Evolutionary conservation across 2,113 vertebrate genomes (phyloP).

Genomic region (Pedionomus torquatus): DNA sequence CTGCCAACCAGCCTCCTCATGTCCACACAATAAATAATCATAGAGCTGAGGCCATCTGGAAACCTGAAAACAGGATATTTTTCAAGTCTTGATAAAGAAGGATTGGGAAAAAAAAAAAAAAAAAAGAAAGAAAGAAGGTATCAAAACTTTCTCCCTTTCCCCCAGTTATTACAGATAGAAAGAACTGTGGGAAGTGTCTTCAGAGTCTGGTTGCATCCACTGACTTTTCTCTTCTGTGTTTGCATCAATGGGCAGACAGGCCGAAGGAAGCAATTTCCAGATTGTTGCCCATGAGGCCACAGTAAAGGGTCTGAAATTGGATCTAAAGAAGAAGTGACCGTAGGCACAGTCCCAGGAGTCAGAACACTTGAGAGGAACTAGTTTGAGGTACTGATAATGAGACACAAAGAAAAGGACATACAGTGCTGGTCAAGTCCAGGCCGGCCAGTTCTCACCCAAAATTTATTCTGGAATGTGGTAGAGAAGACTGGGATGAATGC

Average conservation of each 20-base stretch:
- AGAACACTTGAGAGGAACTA: neutral
- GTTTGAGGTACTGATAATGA: neutral
- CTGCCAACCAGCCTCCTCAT: conserved; percentile 13
- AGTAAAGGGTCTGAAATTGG: neutral
- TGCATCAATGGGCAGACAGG: neutral
- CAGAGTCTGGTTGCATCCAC: neutral
- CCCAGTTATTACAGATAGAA: neutral
- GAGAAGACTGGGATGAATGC: neutral
- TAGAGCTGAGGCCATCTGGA: conserved; percentile 40
- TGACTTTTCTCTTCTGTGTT: neutral
- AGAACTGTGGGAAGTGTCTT: neutral
- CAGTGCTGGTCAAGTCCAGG: neutral
- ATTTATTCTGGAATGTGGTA: neutral
- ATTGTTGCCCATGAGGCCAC: neutral
- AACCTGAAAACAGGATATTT: conserved; percentile 57
- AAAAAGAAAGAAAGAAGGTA: neutral
- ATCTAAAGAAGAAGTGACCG: neutral
- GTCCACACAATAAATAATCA: conserved; percentile 64
- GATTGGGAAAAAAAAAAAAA: neutral
- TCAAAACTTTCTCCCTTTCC: neutral
- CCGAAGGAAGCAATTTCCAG: neutral
- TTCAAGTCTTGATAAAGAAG: conserved; percentile 8
- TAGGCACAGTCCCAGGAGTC: neutral
- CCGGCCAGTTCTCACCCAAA: neutral
- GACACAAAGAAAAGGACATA: neutral